Percentiles rank a stretch among this genome's conserved stretches.
Conservation (phyloP, 2,797 vertebrate genomes). For the Clarias laeviceps region DNA sequence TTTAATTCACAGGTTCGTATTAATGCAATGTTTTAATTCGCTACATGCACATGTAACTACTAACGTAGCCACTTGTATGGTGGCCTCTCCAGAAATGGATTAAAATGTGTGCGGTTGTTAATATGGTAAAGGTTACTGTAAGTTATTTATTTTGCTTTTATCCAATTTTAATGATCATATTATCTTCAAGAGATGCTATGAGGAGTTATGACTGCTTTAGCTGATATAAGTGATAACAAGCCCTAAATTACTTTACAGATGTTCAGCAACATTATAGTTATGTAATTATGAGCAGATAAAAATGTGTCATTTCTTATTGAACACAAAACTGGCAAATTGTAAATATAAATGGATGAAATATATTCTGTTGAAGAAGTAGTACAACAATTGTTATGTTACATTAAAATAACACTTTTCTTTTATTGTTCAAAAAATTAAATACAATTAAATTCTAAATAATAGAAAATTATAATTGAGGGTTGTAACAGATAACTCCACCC, state of each 20-base stretch:
- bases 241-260: background rate
- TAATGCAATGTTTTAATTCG: background rate
- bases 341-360: too few relatives aligned
- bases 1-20: background rate
- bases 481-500: background rate
- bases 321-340: background rate
- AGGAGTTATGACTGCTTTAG: background rate
- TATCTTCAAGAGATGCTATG: background rate
- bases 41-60: background rate
- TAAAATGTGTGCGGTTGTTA: background rate
- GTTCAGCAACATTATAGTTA: background rate
- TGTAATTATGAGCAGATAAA: background rate
- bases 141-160: background rate
- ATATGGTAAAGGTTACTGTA: background rate
- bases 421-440: too few relatives aligned
- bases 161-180: background rate
- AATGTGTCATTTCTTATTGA: background rate
- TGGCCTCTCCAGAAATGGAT: background rate
- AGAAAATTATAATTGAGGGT: background rate
- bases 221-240: too few relatives aligned
- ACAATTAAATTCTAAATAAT: too few relatives aligned
- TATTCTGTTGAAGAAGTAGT: too few relatives aligned
- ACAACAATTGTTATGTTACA: too few relatives aligned
- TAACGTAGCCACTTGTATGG: too few relatives aligned
- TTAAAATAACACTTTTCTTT: too few relatives aligned